Evolutionary conservation across 1,140 invertebrate species (phyloP).

Genomic region (Procambarus clarkii): DNA sequence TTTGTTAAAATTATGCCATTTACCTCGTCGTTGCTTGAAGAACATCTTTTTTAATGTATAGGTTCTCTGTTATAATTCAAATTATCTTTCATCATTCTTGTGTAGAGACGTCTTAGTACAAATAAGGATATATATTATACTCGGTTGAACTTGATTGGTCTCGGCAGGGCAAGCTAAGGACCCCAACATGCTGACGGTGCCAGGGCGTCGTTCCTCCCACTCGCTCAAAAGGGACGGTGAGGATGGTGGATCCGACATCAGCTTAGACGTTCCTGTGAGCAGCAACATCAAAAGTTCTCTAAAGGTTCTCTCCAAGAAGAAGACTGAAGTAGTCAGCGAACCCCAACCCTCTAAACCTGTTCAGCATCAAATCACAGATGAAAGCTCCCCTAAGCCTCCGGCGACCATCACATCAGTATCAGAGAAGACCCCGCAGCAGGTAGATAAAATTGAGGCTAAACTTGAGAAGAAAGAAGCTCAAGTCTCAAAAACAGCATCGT

Average conservation of each 20-base stretch:
- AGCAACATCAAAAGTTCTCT: conserved; percentile 49
- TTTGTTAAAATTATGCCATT: too few relatives aligned
- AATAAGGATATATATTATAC: too few relatives aligned
- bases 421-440: not conserved
- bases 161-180: conserved; percentile 65
- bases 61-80: too few relatives aligned
- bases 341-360: not conserved
- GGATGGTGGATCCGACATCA: not conserved
- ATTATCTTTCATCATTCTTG: too few relatives aligned
- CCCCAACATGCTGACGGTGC: conserved; percentile 60
- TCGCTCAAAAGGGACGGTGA: conserved; percentile 47
- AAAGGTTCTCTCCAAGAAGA: conserved; percentile 18
- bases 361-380: not conserved
- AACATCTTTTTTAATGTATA: too few relatives aligned
- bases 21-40: too few relatives aligned
- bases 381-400: conserved; percentile 8
- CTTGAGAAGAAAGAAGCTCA: conserved; percentile 30
- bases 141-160: too few relatives aligned
- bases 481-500: too few relatives aligned
- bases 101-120: too few relatives aligned
- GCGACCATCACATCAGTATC: conserved; percentile 14
- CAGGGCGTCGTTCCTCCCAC: conserved; percentile 61
- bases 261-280: conserved; percentile 55
- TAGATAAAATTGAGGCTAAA: conserved; percentile 21
- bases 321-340: not conserved